These are phyloP conservation scores for Macrotus californicus DNA, from an alignment of 2,113 vertebrate genomes.

Conservation along the genomic window DNA sequence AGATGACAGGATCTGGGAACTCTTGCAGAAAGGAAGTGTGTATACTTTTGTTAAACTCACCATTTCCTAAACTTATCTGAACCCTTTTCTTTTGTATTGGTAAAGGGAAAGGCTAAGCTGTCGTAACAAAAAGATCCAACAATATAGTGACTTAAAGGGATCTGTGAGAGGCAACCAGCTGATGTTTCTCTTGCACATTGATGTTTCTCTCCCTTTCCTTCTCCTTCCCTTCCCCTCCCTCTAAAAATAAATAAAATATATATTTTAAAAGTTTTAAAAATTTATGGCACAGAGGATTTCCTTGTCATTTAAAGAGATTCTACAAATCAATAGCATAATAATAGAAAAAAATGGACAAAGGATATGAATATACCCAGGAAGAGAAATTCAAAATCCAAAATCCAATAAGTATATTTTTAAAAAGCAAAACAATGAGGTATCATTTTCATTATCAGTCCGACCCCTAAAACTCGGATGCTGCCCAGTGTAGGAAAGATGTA, in stretches of 20 bases:
- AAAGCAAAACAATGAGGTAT: background rate
- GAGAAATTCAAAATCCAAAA: background rate
- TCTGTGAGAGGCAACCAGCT: too few species aligned
- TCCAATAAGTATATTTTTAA: background rate
- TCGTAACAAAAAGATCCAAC: background rate
- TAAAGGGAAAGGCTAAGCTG: background rate
- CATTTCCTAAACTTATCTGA: background rate
- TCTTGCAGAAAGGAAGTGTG: background rate
- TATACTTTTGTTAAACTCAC: background rate
- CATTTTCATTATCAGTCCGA: background rate
- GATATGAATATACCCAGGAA: background rate
- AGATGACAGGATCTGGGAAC: background rate
- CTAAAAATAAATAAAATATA: too few species aligned
- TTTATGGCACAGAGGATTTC: background rate
- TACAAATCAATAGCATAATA: background rate
- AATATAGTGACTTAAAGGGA: background rate
- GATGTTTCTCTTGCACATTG: too few species aligned
- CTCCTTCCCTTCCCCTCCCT: too few species aligned
- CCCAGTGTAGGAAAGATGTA: background rate
- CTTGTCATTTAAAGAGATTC: background rate
- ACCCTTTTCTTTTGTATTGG: background rate
- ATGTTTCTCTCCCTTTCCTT: too few species aligned
- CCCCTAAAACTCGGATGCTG: background rate
- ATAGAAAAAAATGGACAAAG: background rate
- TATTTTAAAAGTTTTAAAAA: too few species aligned